Evolutionary conservation across 2,113 vertebrate species (phyloP), one percentile per base, ranked within the genome.

Genomic region (Oreochromis tanganicae): DNA sequence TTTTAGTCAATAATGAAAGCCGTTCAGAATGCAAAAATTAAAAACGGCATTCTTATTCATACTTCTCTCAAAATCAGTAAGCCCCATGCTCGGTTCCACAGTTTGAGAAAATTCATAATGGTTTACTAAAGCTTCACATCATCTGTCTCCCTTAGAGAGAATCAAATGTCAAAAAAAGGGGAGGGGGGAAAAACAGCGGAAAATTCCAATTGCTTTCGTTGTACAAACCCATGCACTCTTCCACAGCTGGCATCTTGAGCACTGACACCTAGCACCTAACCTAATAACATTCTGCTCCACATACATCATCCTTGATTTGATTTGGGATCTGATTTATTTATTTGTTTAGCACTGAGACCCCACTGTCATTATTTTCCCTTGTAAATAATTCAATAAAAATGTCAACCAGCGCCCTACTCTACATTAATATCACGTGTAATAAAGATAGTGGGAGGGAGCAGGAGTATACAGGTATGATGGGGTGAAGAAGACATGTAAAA

Each of bases 381-480:
- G 95, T 95, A 95, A 96, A 96, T 96, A 96, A 97, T 96, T 94
- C 93, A 96, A 96, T 96, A 95, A 95, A 96, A 96, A 92, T 91
- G 95, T 95, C 95, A 96, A 79, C 90, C 80, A 29, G 83, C 73
- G 54, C 85, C 86, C 87, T 84, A 75, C 84, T 90, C 87, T 90
- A 93, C 91, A 94, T 96, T 95, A 93, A 92, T 95, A 95, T 94
- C 92, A 93, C 84, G 93, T 95, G 93, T 95, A 94, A 93, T 94
- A 94, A 92, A 94, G 87, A 89, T 56, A 91, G 93, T 92, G 81
- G 89, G 89, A 78, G 75, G 85, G 84, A 66, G 89, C 86, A 91
- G 90, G 86, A 91, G 89, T 87, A 48, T 59, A 19, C 88, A 91
- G 90, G 85, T 88, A 80, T 85, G 87, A 84, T 80, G 57, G 80